Percentiles rank a stretch among this genome's conserved stretches.
Evolutionary conservation across 2,888 invertebrate species (phyloP).

Genomic region (Mesochorus sp.): DNA sequence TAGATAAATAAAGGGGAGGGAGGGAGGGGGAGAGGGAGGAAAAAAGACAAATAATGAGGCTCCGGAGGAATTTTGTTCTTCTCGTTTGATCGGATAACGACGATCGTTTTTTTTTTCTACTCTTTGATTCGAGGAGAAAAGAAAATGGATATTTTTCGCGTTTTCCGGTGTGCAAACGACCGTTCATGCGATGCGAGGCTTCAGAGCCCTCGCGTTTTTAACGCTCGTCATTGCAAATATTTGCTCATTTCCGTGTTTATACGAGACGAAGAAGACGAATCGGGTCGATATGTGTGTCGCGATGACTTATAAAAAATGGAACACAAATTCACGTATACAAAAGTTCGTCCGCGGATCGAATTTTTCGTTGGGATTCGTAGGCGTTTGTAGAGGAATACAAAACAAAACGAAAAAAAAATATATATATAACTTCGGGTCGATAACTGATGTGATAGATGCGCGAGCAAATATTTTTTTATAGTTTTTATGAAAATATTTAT

Average conservation of each 20-base stretch:
- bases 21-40: background rate
- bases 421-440: constrained; percentile 51
- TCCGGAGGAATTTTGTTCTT: too few species aligned
- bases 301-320: constrained; percentile 34
- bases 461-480: constrained; percentile 68
- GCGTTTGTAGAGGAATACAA: constrained; percentile 14
- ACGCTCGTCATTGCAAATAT: constrained; percentile 47
- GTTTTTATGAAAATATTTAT: constrained; percentile 65
- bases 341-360: constrained; percentile 34
- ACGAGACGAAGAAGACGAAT: background rate
- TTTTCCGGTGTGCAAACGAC: constrained; percentile 10
- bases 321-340: constrained; percentile 23
- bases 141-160: background rate
- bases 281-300: constrained; percentile 6
- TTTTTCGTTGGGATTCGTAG: constrained; percentile 29
- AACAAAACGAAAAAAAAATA: constrained; percentile 16
- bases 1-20: too few species aligned
- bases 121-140: background rate
- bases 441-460: constrained; percentile 63
- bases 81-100: background rate
- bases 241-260: constrained; percentile 60
- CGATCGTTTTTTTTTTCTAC: background rate
- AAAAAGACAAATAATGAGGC: too few species aligned
- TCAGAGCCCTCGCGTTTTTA: constrained; percentile 10
- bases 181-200: constrained; percentile 50